Base-by-base conservation (phyloP, 2,888 invertebrate genomes). In the Margaritifera margaritifera region DNA sequence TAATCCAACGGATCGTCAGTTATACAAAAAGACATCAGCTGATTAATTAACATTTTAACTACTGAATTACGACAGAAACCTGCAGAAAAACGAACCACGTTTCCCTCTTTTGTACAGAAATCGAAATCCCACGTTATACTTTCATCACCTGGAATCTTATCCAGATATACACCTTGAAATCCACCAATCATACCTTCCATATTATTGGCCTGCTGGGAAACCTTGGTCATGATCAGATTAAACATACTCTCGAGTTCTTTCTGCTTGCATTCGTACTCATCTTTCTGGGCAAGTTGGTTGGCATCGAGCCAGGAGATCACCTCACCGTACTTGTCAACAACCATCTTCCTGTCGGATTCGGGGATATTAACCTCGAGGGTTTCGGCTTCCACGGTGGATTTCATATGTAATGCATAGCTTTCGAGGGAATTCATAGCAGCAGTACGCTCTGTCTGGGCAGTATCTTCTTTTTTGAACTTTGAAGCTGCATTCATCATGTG, bases 251-350 rank as follows among this genome's bases (percentile, higher is more conserved):
- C 97, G 85, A 98, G 90, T 90, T 98, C 97, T 91, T 97, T 97
- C 91, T 96, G 96, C 90, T 96, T 95, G 91, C 96, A 95, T 89
- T 96, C 96, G 84, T 95, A 96, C 90, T 97, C 97, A 88, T 96
- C 96, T 90, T 96, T 96, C 80, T 96, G 96, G 56, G 96, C 97
- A 84, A 96, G 91, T 73, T 91, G 91, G 81, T 92, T 92, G 53
- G 86, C 83, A 68, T 92, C 92, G 72, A 92, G 81, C 92, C 86
- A 86, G 25, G 61, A 50, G 64, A 86, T 84, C 20, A 83, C 81
- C 87, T 96, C 95, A 84, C 95, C 95, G 91, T 95, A 95, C 90
- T 95, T 95, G 86, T 95, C 95, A 86, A 94, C 89, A 85, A 96
- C 94, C 64, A 92, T 93, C 81, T 92, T 93, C 90, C 94, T 94